A percentile compares a stretch with the other conserved stretches of the same genome.
phyloP scores from a whole-genome alignment of 2,888 invertebrate species.

The Heliconius ethilla region DNA sequence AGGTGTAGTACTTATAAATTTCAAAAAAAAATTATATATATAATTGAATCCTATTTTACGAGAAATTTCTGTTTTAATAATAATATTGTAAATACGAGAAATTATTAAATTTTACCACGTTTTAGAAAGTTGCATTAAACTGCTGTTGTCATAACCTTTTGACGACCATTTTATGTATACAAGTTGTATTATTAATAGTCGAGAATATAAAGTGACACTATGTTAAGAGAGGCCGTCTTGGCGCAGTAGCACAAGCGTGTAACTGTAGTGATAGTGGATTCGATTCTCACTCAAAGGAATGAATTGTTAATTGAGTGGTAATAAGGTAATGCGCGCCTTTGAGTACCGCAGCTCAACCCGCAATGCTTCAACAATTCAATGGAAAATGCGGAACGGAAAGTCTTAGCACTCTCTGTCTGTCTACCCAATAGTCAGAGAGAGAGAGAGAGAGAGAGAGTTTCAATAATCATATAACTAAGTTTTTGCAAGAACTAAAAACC shows the following conservation, averaged over 20 bases:
- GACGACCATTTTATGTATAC: not conserved
- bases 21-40: not conserved
- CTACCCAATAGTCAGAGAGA: too few species aligned
- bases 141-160: not conserved
- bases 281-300: too few species aligned
- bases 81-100: not conserved
- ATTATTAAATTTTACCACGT: constrained; percentile 9
- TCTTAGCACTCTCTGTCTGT: too few species aligned
- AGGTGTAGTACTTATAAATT: too few species aligned
- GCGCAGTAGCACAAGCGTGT: too few species aligned
- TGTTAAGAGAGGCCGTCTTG: not conserved
- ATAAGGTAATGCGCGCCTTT: too few species aligned
- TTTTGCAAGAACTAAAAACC: constrained; percentile 9
- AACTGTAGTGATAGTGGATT: too few species aligned
- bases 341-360: too few species aligned
- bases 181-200: not conserved
- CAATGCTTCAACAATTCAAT: too few species aligned
- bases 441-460: not conserved
- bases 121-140: constrained; percentile 1
- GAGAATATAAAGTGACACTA: not conserved
- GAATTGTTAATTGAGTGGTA: too few species aligned
- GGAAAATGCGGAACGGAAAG: too few species aligned
- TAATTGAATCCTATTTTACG: not conserved
- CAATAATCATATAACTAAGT: not conserved
- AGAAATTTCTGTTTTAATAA: not conserved